A percentile compares a stretch with the other conserved stretches of the same genome.
phyloP scores from a whole-genome alignment of 2,888 invertebrate genomes.

The Philaethria dido region DNA sequence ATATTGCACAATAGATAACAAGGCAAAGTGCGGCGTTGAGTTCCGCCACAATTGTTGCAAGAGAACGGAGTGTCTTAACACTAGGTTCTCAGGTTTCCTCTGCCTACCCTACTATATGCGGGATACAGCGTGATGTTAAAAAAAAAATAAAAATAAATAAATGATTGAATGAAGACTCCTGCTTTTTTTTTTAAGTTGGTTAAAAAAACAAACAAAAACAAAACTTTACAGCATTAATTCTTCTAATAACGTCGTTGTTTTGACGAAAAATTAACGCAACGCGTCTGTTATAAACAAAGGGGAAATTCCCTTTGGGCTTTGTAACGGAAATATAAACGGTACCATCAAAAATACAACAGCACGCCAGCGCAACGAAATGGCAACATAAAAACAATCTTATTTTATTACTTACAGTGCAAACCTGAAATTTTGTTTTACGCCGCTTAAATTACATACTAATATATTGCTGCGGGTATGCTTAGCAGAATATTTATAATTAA shows the following conservation, averaged over 20 bases:
- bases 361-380: constrained; percentile 38
- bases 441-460: constrained; percentile 40
- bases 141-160: too few relatives aligned
- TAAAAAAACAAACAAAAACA: neutral
- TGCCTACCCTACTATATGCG: too few relatives aligned
- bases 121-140: too few relatives aligned
- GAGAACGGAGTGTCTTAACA: too few relatives aligned
- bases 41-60: too few relatives aligned
- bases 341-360: constrained; percentile 37
- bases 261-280: constrained; percentile 16
- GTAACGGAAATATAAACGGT: constrained; percentile 38
- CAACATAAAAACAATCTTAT: constrained; percentile 45
- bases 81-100: too few relatives aligned
- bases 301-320: constrained; percentile 19
- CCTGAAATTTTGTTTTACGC: constrained; percentile 43
- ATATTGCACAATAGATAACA: too few relatives aligned
- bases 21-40: too few relatives aligned
- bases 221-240: neutral
- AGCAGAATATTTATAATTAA: neutral
- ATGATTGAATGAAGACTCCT: too few relatives aligned
- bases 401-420: constrained; percentile 43
- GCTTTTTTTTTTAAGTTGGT: too few relatives aligned
- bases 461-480: constrained; percentile 21
- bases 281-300: constrained; percentile 28
- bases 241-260: constrained; percentile 1